Evolutionary conservation across 2,797 vertebrate species (phyloP).

Genomic region (Acipenser oxyrinchus): DNA sequence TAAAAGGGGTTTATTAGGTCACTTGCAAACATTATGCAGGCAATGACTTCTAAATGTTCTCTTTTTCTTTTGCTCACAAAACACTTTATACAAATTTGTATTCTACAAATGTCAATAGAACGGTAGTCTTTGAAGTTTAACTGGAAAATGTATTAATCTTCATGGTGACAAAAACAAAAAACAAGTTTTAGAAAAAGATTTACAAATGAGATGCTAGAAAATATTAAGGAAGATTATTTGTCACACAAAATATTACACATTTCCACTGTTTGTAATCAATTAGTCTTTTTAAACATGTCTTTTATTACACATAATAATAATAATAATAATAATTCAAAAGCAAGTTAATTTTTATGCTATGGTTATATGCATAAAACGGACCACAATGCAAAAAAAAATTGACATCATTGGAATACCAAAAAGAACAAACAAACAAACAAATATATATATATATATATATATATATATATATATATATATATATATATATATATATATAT

Average conservation of each 20-base stretch:
- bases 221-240: conserved; percentile 60
- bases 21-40: conserved; percentile 96
- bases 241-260: conserved; percentile 70
- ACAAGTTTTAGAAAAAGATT: conserved; percentile 88
- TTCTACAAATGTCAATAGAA: conserved; percentile 94
- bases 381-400: conserved; percentile 41
- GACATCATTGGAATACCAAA: not conserved
- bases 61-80: conserved; percentile 74
- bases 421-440: not conserved
- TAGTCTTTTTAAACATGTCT: conserved; percentile 47
- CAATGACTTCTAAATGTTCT: conserved; percentile 71
- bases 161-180: conserved; percentile 73
- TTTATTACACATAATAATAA: not conserved
- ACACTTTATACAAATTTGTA: conserved; percentile 97
- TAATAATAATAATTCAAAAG: conserved; percentile 29
- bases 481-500: conserved; percentile 38
- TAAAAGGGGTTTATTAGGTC: conserved; percentile 82
- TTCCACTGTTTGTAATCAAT: conserved; percentile 60
- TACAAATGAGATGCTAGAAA: conserved; percentile 99
- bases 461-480: conserved; percentile 2
- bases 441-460: too few relatives aligned
- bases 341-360: conserved; percentile 47
- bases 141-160: conserved; percentile 84
- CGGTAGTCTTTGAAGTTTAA: conserved; percentile 88
- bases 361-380: conserved; percentile 35